Evolutionary conservation across 1,140 invertebrate species (phyloP), one percentile per base, ranked within the genome.

Genomic region (Drosophila pallidifrons): DNA sequence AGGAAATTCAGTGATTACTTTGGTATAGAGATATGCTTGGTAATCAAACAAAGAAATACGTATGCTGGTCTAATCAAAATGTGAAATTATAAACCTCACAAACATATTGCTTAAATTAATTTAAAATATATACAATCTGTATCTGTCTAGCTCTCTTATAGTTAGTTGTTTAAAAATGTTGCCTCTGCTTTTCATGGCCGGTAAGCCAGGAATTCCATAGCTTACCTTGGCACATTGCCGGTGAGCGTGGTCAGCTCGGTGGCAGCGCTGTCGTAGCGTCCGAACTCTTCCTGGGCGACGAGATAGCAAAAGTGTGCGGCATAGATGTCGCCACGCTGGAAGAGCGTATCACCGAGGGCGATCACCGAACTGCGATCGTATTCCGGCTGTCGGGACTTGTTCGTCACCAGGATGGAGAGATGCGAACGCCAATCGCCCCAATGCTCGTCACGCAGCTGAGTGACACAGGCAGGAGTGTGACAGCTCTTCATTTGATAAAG

Each of bases 401-500:
- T 99, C 28, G 98, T 97, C 25, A 99, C 94, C 73, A 99, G 96
- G 95, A 99, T 98, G 11, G 98, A 98, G 51, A 99, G 94, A 94
- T 99, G 98, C 16, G 98, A 97, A 61, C 97, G 94, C 98, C 98
- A 99, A 92, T 99, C 98, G 68, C 97, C 98, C 97, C 98, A 99
- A 72, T 95, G 96, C 73, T 96, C 96, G 93, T 98, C 97, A n/a
- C 95, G 93, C 67, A 97, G 95, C 93, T 96, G 95, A 5, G 96
- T 97, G 15, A 97, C 96, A 77, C 96, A 96, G 57, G 97, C 95
- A 58, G 98, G 98, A 74, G 96, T 95, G 75, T 96, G 94, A 20
- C 96, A 97, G 73, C 96, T 97, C 93, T 98, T 96, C 71, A 98
- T 93, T 89, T 98, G 97, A 93, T 99, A 98, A 1, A 99, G 93